Conservation (phyloP, 2,113 vertebrate genomes). For the Varanus komodoensis region DNA sequence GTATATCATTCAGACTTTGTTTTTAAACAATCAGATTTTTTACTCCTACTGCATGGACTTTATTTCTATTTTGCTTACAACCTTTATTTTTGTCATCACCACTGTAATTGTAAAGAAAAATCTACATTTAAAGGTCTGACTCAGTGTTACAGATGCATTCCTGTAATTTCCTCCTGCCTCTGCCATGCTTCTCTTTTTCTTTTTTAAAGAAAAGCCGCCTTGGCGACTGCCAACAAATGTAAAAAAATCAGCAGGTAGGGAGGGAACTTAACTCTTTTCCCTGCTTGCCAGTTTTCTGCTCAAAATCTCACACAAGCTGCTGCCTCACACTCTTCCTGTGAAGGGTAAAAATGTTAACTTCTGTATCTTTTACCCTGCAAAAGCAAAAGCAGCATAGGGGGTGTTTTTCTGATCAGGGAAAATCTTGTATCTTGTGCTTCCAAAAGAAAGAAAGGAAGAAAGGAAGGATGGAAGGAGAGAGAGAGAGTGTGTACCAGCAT, state of each 20-base stretch:
- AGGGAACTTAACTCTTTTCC: neutral
- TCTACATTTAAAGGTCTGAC: neutral
- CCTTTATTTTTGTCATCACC: neutral
- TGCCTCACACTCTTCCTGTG: neutral
- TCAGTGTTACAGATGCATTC: neutral
- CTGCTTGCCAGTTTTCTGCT: neutral
- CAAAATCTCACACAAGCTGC: neutral
- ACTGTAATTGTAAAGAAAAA: neutral
- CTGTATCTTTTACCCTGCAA: neutral
- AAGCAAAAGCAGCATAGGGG: neutral
- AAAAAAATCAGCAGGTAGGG: neutral
- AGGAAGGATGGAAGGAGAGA: too few species aligned
- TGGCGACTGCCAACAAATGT: neutral
- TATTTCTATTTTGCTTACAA: neutral
- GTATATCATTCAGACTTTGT: neutral
- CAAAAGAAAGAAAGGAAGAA: neutral
- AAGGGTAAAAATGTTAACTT: too few species aligned
- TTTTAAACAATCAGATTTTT: neutral
- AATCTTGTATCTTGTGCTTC: neutral
- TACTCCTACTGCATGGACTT: neutral
- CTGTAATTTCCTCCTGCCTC: neutral
- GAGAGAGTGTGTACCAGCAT: neutral
- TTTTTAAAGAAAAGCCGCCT: neutral
- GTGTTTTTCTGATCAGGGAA: neutral
- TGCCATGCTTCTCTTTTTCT: too few species aligned